Conservation (phyloP, 2,797 vertebrate genomes). For the Neosalanx taihuensis region DNA sequence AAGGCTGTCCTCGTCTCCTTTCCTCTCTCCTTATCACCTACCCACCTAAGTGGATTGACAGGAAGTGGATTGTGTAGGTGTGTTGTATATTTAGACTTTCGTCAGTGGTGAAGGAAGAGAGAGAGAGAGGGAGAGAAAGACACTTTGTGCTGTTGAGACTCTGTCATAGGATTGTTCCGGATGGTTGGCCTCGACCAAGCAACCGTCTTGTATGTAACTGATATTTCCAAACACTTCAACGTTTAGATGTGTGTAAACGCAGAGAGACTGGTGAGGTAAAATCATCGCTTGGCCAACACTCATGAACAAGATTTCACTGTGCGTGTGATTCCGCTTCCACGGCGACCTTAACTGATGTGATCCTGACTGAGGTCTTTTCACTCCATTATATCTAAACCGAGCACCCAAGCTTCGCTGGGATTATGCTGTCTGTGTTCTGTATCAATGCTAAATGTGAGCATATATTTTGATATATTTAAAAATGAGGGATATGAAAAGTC, state of each 20-base stretch:
- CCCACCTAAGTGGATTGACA: background rate
- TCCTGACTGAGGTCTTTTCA: constrained; percentile 40
- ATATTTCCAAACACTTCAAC: background rate
- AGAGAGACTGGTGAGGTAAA: constrained; percentile 16
- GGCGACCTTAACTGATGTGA: constrained; percentile 15
- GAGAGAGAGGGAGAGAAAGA: background rate
- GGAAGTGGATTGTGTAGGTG: background rate
- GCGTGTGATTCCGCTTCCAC: background rate
- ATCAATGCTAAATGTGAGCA: constrained; percentile 65
- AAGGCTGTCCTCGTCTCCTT: constrained; percentile 17
- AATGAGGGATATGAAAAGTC: constrained; percentile 49
- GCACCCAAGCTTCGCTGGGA: constrained; percentile 45
- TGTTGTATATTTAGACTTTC: background rate
- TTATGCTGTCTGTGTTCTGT: constrained; percentile 64
- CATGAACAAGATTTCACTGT: constrained; percentile 13
- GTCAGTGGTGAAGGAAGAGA: background rate
- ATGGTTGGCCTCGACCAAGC: background rate
- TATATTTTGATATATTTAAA: constrained; percentile 72
- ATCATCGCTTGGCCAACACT: constrained; percentile 31
- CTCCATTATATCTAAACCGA: constrained; percentile 33
- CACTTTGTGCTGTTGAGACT: background rate
- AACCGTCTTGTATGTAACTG: background rate
- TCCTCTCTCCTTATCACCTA: background rate
- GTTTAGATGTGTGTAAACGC: background rate
- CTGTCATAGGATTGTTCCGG: background rate